These are phyloP conservation scores for Drosophila kanapiae DNA, from an alignment of 1,140 invertebrate species.

Conservation along the genomic window DNA sequence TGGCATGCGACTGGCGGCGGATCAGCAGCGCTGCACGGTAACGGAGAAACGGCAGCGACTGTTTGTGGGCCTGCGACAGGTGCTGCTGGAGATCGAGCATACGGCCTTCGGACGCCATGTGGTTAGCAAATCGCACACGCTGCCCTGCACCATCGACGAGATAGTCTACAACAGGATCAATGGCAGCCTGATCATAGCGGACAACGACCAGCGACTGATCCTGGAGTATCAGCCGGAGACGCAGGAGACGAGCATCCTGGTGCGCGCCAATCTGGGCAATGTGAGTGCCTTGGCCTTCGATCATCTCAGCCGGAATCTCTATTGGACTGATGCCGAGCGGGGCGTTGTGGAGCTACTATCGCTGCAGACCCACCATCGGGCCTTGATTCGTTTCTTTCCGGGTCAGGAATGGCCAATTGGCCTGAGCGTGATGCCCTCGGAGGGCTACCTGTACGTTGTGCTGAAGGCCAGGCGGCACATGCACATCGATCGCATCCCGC, in stretches of 20 bases:
- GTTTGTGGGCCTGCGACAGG: conserved; percentile 79
- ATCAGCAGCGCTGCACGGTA: conserved; percentile 87
- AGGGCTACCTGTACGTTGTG: conserved; percentile 90
- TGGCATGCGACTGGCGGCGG: conserved; percentile 87
- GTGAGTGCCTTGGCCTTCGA: conserved; percentile 90
- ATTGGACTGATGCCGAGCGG: conserved; percentile 87
- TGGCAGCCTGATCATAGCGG: conserved; percentile 86
- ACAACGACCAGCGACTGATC: conserved; percentile 86
- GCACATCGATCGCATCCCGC: conserved; percentile 87
- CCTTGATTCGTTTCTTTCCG: conserved; percentile 86
- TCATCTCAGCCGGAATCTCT: conserved; percentile 88
- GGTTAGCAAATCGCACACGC: conserved; percentile 57
- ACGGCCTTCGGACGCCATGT: conserved; percentile 86
- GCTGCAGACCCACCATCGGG: conserved; percentile 86
- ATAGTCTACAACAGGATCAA: conserved; percentile 85
- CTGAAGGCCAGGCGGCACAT: conserved; percentile 85
- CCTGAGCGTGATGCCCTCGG: conserved; percentile 88
- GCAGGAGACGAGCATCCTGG: conserved; percentile 74
- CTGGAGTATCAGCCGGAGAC: conserved; percentile 84
- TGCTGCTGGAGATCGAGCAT: conserved; percentile 85
- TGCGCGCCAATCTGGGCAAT: conserved; percentile 86
- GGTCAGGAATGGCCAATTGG: conserved; percentile 87
- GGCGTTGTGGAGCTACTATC: conserved; percentile 88
- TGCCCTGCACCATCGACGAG: conserved; percentile 85
- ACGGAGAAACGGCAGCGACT: conserved; percentile 85